Percentiles rank a stretch among this genome's conserved stretches.
Conservation (phyloP, 1,140 invertebrate genomes). For the Pseudomyrmex cubaensis region DNA sequence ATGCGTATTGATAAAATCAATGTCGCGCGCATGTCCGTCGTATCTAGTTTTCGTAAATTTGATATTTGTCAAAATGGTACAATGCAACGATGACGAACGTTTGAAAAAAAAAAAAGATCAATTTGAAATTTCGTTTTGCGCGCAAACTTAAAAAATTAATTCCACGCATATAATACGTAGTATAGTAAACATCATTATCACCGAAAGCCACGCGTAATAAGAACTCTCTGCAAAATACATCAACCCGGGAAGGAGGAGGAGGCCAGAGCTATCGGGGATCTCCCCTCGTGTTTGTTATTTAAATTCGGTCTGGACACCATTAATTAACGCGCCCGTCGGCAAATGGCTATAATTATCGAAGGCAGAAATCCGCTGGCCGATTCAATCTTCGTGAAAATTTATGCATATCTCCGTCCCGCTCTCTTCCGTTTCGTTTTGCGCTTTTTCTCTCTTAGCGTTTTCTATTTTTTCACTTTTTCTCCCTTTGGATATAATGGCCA, state of each 20-base stretch:
- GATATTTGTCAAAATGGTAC: neutral
- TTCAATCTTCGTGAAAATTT: constrained; percentile 27
- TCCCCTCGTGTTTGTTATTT: constrained; percentile 58
- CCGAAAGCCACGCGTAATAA: neutral
- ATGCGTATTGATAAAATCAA: too few species aligned
- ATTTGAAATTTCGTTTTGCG: too few species aligned
- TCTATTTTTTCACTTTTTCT: neutral
- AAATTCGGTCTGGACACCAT: constrained; percentile 60
- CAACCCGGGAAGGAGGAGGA: neutral
- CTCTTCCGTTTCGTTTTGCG: neutral
- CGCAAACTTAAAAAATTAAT: too few species aligned
- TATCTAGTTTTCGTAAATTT: too few species aligned
- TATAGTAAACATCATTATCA: constrained; percentile 59
- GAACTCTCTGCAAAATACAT: neutral
- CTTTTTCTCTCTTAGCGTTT: neutral
- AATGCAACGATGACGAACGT: neutral
- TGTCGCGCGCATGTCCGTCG: too few species aligned
- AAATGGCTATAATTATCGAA: constrained; percentile 66
- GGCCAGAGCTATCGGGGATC: constrained; percentile 67
- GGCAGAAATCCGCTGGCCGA: constrained; percentile 36
- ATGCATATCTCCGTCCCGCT: constrained; percentile 7
- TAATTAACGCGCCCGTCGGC: constrained; percentile 73
- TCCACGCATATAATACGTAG: too few species aligned
- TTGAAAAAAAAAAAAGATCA: too few species aligned
- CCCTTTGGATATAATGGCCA: too few species aligned